phyloP scores from a whole-genome alignment of 2,797 vertebrate species.

The Chelmon rostratus region DNA sequence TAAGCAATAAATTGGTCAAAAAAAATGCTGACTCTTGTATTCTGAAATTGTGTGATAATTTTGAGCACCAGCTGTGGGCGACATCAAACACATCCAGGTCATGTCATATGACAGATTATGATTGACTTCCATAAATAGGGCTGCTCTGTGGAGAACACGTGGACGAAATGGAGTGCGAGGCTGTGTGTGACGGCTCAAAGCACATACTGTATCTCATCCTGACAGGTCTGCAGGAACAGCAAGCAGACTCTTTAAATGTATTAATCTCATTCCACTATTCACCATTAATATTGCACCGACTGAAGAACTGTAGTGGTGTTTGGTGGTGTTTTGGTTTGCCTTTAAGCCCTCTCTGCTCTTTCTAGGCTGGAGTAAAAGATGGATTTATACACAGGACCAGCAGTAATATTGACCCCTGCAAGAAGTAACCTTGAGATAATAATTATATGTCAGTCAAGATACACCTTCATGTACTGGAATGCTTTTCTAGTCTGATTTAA shows the following conservation, averaged over 20 bases:
- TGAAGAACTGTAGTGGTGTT: neutral
- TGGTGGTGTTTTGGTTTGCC: neutral
- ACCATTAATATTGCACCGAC: slow-evolving; percentile 1
- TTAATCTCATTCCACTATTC: slow-evolving; percentile 22
- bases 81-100: slow-evolving; percentile 5
- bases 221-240: slow-evolving; percentile 23
- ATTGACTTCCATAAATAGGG: slow-evolving; percentile 41
- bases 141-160: slow-evolving; percentile 21
- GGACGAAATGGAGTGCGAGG: slow-evolving; percentile 32
- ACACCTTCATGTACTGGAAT: neutral
- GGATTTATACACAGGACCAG: neutral
- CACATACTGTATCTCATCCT: slow-evolving; percentile 11
- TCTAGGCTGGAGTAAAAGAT: neutral
- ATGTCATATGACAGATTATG: slow-evolving; percentile 42
- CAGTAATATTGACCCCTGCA: neutral
- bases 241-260: neutral
- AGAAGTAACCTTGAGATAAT: slow-evolving; percentile 5
- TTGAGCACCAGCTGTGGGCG: slow-evolving; percentile 2
- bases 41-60: slow-evolving; percentile 18
- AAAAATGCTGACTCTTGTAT: neutral
- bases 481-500: neutral
- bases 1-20: neutral
- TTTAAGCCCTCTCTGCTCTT: neutral
- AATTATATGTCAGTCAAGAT: neutral
- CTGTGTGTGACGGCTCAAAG: slow-evolving; percentile 14